Conservation (phyloP, 2,797 vertebrate species). For the Rhabdophis nuchalis region DNA sequence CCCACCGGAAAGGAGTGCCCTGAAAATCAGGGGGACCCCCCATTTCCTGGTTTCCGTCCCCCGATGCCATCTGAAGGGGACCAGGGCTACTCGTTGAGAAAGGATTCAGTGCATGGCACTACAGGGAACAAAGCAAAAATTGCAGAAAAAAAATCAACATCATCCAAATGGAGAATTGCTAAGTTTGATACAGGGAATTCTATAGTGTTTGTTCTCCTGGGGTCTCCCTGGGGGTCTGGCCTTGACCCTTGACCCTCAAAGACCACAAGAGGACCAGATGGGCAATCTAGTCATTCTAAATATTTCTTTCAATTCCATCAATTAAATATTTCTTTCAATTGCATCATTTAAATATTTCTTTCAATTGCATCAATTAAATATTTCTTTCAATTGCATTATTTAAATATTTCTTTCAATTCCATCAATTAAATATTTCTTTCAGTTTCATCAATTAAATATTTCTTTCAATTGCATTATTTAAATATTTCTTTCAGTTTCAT, state of each 20-base stretch:
- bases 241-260: neutral
- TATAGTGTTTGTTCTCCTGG: neutral
- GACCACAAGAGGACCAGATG: neutral
- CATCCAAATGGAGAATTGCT: neutral
- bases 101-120: slow-evolving; percentile 14
- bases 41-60: slow-evolving; percentile 24
- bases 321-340: neutral
- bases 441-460: neutral
- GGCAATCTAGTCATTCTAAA: neutral
- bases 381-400: neutral
- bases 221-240: neutral
- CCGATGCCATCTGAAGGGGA: slow-evolving; percentile 58
- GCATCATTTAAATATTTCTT: neutral
- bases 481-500: too few relatives aligned
- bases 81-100: neutral
- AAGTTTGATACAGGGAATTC: neutral
- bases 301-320: neutral
- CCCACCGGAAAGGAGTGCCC: slow-evolving; percentile 53
- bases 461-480: too few relatives aligned
- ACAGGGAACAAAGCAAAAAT: neutral
- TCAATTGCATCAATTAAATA: neutral
- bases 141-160: neutral
- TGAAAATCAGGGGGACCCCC: neutral
- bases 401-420: neutral
- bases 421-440: neutral